Conservation (phyloP, 2,888 invertebrate genomes). For the Neuroscelio doddi region DNA sequence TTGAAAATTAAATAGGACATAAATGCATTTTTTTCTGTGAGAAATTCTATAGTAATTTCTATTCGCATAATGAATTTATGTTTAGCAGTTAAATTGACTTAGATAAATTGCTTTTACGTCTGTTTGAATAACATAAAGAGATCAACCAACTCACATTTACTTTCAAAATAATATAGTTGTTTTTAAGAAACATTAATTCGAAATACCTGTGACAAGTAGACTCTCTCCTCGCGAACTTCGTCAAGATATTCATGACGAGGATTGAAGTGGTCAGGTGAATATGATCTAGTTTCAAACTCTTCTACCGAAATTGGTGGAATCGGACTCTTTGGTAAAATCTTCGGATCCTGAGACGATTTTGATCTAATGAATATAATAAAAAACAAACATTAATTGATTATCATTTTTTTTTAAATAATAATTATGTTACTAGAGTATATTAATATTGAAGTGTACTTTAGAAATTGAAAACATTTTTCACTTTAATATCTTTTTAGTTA, state of each 20-base stretch:
- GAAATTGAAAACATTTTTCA: too few relatives aligned
- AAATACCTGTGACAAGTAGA: conserved; percentile 66
- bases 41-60: neutral
- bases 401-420: conserved; percentile 8
- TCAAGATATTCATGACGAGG: conserved; percentile 65
- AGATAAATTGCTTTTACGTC: conserved; percentile 36
- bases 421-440: neutral
- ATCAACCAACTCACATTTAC: conserved; percentile 4
- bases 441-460: neutral
- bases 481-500: too few relatives aligned
- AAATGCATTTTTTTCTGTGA: too few relatives aligned
- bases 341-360: conserved; percentile 56
- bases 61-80: conserved; percentile 47
- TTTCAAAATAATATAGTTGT: conserved; percentile 10
- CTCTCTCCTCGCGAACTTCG: conserved; percentile 67
- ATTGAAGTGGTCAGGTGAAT: conserved; percentile 54
- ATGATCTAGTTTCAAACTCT: conserved; percentile 55
- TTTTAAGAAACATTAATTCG: conserved; percentile 20
- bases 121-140: conserved; percentile 23
- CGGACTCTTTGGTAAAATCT: conserved; percentile 68
- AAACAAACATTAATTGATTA: conserved; percentile 6
- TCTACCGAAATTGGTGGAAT: conserved; percentile 56
- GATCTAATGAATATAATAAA: conserved; percentile 45
- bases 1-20: too few relatives aligned
- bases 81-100: conserved; percentile 19